Evolutionary conservation across 2,888 invertebrate species (phyloP).

Genomic region (Patella depressa): DNA sequence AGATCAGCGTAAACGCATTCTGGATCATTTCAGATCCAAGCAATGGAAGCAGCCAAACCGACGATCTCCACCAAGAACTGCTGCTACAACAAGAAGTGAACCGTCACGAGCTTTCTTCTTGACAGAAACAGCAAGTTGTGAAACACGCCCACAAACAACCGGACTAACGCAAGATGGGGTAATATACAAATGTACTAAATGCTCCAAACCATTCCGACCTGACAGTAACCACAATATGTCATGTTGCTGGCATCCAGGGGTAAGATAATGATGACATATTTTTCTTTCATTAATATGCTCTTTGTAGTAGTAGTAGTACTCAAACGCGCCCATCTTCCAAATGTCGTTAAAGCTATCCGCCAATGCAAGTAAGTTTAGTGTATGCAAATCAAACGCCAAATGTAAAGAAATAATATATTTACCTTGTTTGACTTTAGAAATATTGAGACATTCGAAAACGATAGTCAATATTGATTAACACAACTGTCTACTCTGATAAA

Average conservation of each 20-base stretch:
- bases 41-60: background rate
- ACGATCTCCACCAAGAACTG: constrained; percentile 26
- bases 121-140: constrained; percentile 1
- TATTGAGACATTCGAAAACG: too few relatives aligned
- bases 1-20: constrained; percentile 37
- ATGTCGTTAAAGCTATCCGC: background rate
- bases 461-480: too few relatives aligned
- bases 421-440: too few relatives aligned
- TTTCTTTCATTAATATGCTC: constrained; percentile 7
- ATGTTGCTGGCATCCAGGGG: constrained; percentile 57
- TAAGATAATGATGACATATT: constrained; percentile 28
- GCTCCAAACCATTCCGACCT: constrained; percentile 42
- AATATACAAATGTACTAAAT: constrained; percentile 45
- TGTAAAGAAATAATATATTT: constrained; percentile 30
- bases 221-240: constrained; percentile 42
- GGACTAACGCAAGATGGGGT: constrained; percentile 11
- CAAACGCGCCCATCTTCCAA: background rate
- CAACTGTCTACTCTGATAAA: too few relatives aligned
- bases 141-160: constrained; percentile 11
- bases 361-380: background rate
- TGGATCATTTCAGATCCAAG: constrained; percentile 36
- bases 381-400: constrained; percentile 6
- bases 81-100: constrained; percentile 33
- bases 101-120: constrained; percentile 26
- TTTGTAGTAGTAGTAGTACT: background rate